Percentiles rank a stretch among this genome's conserved stretches.
These are phyloP conservation scores for Deilephila porcellus DNA, from an alignment of 2,888 invertebrate genomes.

Conservation along the genomic window DNA sequence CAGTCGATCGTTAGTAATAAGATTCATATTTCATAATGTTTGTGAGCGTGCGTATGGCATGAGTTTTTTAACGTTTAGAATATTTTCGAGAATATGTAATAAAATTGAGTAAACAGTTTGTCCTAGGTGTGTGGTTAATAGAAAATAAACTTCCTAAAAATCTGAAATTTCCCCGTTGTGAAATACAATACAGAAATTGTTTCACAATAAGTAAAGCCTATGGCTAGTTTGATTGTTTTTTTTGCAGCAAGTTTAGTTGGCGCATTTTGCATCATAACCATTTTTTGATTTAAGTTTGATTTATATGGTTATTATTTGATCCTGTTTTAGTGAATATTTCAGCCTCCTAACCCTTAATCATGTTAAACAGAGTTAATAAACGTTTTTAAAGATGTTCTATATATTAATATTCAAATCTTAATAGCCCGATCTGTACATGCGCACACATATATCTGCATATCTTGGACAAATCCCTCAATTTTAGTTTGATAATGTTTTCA, in stretches of 20 bases:
- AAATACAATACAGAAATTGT: background rate
- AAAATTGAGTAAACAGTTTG: slow-evolving; percentile 7
- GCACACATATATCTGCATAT: background rate
- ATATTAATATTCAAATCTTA: too few species aligned
- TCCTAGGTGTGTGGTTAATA: background rate
- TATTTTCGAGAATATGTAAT: background rate
- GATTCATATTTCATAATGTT: slow-evolving; percentile 7
- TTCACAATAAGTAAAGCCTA: too few species aligned
- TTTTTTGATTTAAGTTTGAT: too few species aligned
- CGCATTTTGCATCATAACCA: too few species aligned
- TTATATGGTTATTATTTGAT: too few species aligned
- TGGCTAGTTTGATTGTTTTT: too few species aligned
- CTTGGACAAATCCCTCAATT: background rate
- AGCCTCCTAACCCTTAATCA: too few species aligned
- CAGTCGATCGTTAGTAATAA: slow-evolving; percentile 37
- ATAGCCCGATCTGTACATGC: too few species aligned
- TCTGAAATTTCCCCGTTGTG: background rate
- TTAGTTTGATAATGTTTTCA: background rate
- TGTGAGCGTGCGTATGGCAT: background rate
- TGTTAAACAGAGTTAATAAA: too few species aligned
- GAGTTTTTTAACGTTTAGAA: slow-evolving; percentile 1
- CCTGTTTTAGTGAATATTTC: too few species aligned
- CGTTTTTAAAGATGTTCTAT: too few species aligned
- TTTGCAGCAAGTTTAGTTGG: too few species aligned
- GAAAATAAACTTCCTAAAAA: background rate